Evolutionary conservation across 2,888 invertebrate genomes (phyloP).

Genomic region (Pollenia angustigena): DNA sequence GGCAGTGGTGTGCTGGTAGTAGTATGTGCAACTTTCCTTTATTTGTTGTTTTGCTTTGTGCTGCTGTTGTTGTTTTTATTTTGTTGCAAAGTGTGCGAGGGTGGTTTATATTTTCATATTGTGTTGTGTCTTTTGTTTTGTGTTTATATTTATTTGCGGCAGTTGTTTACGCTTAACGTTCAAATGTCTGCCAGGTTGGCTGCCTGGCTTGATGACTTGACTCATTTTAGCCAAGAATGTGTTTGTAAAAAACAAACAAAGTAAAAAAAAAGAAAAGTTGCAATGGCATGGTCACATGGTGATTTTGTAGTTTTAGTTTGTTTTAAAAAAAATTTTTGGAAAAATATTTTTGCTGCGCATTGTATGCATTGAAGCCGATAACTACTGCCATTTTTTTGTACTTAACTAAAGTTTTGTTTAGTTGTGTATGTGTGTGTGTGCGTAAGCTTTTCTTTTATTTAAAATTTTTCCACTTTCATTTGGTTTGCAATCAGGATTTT

Average conservation of each 20-base stretch:
- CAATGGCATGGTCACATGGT: constrained; percentile 78
- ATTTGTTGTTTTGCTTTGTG: constrained; percentile 25
- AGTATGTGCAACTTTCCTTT: constrained; percentile 54
- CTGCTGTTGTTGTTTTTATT: constrained; percentile 10
- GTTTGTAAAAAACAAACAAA: constrained; percentile 38
- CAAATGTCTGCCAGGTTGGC: constrained; percentile 62
- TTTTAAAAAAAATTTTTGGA: constrained; percentile 50
- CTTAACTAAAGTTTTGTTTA: constrained; percentile 51
- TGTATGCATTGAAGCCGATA: constrained; percentile 81
- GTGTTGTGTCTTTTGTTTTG: constrained; percentile 44
- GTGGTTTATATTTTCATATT: constrained; percentile 55
- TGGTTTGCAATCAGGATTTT: constrained; percentile 63
- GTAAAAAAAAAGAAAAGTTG: constrained; percentile 39
- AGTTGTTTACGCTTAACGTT: constrained; percentile 64
- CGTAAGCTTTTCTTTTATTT: constrained; percentile 20
- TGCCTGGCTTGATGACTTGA: constrained; percentile 44
- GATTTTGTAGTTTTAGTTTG: constrained; percentile 70
- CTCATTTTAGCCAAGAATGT: constrained; percentile 52
- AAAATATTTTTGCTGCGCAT: constrained; percentile 70
- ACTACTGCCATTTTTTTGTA: constrained; percentile 79
- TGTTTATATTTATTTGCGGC: constrained; percentile 56
- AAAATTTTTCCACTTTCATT: constrained; percentile 18
- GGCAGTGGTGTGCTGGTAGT: background rate
- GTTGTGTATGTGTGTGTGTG: constrained; percentile 27
- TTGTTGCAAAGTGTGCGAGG: constrained; percentile 66